Conservation (phyloP, 2,888 invertebrate species). For the Diaphora mendica region DNA sequence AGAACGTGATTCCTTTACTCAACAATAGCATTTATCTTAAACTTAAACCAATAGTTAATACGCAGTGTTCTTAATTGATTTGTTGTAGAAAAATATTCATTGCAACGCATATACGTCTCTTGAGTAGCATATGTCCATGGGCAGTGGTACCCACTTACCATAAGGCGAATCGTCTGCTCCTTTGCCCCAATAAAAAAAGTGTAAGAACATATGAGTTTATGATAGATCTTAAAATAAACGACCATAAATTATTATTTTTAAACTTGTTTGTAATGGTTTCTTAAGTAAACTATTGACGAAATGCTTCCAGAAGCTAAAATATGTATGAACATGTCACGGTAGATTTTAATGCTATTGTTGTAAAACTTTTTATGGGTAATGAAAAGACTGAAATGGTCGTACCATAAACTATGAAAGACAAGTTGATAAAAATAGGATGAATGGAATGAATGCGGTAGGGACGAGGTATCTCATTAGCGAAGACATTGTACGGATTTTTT, state of each 20-base stretch:
- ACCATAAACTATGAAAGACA: background rate
- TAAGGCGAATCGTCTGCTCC: background rate
- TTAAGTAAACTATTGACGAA: background rate
- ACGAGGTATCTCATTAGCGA: conserved; percentile 3
- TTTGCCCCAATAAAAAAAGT: background rate
- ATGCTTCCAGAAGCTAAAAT: background rate
- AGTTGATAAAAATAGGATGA: background rate
- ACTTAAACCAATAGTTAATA: too few relatives aligned
- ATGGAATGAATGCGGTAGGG: background rate
- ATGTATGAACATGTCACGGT: background rate
- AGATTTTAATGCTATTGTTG: background rate
- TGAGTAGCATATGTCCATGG: too few relatives aligned
- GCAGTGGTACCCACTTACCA: too few relatives aligned
- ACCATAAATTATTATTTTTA: background rate
- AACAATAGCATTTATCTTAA: too few relatives aligned
- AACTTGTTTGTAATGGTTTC: background rate
- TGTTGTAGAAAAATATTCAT: too few relatives aligned
- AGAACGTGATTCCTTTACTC: too few relatives aligned
- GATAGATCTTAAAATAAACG: background rate
- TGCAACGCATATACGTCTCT: too few relatives aligned
- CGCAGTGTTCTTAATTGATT: too few relatives aligned
- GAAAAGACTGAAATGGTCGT: background rate
- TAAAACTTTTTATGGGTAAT: background rate
- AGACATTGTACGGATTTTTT: background rate
- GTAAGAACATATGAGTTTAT: background rate